These are phyloP conservation scores for Bergia sp. DNA, from an alignment of 92 coral and sea anemone genomes.

Conservation along the genomic window DNA sequence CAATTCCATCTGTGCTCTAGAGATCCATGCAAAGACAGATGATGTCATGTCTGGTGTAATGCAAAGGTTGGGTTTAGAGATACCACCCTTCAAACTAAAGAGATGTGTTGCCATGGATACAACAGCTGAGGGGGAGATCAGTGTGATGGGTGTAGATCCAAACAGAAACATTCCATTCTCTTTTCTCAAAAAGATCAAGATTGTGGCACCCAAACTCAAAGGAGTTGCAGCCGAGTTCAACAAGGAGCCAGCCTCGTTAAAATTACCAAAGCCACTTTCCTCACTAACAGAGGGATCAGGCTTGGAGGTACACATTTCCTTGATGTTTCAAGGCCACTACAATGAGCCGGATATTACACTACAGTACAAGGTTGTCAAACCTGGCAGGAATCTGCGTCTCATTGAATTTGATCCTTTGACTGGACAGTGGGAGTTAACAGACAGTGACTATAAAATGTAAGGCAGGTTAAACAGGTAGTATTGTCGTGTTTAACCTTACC, in stretches of 20 bases:
- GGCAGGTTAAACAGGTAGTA: not conserved
- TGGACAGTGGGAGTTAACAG: conserved; percentile 19
- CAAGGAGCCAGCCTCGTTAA: conserved; percentile 45
- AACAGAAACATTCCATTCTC: conserved; percentile 59
- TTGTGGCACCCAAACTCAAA: conserved; percentile 43
- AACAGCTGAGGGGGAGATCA: conserved; percentile 31
- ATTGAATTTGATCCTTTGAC: conserved; percentile 38
- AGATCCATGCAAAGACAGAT: conserved; percentile 71
- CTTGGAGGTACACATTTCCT: conserved; percentile 44
- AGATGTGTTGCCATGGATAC: conserved; percentile 62
- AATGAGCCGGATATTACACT: conserved; percentile 68
- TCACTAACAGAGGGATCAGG: conserved; percentile 45
- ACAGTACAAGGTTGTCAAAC: conserved; percentile 33
- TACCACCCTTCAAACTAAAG: conserved; percentile 61
- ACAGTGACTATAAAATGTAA: not conserved
- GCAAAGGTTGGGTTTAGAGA: conserved; percentile 59
- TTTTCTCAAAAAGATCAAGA: conserved; percentile 48
- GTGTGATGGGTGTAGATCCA: conserved; percentile 62
- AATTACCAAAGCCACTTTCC: conserved; percentile 36
- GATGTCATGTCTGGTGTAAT: conserved; percentile 59
- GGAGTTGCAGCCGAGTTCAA: not conserved
- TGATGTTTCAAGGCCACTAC: conserved; percentile 72
- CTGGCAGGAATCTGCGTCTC: conserved; percentile 42
- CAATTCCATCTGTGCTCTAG: conserved; percentile 67
- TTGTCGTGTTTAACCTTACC: no score